Evolutionary conservation across 2,888 invertebrate genomes (phyloP).

Genomic region (Nomada flava): DNA sequence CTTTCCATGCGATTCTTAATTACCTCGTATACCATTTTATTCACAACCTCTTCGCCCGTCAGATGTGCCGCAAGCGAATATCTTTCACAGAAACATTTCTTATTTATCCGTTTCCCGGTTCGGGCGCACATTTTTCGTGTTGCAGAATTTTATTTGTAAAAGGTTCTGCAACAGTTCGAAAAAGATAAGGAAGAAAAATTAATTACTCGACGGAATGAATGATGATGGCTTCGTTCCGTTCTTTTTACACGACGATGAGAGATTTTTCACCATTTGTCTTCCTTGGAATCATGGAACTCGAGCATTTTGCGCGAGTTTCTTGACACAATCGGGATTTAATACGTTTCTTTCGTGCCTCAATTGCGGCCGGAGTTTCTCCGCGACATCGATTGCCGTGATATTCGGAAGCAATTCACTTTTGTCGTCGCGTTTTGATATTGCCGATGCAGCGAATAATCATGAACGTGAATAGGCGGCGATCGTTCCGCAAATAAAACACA

Average conservation of each 20-base stretch:
- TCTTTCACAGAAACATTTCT: no score
- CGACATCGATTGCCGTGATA: neutral
- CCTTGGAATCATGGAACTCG: constrained; percentile 7
- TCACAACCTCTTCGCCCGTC: neutral
- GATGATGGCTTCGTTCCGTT: constrained; percentile 23
- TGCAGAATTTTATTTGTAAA: constrained; percentile 28
- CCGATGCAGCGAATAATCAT: neutral
- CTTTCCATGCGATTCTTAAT: constrained; percentile 7
- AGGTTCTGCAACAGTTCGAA: constrained; percentile 32
- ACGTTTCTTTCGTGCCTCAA: neutral
- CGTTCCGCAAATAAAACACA: no score
- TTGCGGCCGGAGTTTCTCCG: constrained; percentile 5
- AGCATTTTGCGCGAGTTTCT: constrained; percentile 16
- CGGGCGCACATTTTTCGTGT: constrained; percentile 6
- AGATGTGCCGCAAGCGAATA: neutral
- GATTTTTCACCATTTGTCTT: constrained; percentile 47
- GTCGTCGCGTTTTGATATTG: neutral
- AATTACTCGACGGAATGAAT: constrained; percentile 50
- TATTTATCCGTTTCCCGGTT: neutral
- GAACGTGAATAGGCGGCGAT: no score
- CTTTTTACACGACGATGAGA: constrained; percentile 24
- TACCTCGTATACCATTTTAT: constrained; percentile 9
- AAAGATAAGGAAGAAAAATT: constrained; percentile 19
- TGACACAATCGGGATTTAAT: constrained; percentile 46
- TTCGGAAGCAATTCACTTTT: no score